Base-by-base conservation (phyloP, 2,113 vertebrate species). In the Xyliphius kryptos region DNA sequence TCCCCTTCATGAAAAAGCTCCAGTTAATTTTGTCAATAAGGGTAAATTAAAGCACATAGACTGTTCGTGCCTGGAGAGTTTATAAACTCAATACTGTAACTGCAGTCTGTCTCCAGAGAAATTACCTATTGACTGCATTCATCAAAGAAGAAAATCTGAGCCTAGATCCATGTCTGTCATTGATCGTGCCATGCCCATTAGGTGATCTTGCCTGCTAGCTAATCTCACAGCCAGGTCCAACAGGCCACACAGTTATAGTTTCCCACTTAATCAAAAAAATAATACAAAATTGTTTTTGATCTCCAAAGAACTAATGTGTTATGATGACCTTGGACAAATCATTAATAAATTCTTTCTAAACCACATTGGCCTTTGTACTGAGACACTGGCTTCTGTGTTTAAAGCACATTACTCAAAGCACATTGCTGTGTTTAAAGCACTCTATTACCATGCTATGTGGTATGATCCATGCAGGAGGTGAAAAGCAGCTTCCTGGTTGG, bases 41-140 rank as follows among this genome's bases (percentile, higher is more conserved):
- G 74, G 79, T 83, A 85, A 87, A 89, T 91, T 87, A 85, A 88
- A 87, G 87, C 80, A 79, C 80, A 82, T 83, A 80, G 82, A 81
- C 83, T 17, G 61, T 80, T 77, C 74, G 74, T 81, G 84, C 86
- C 83, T 82, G 63, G 82, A 87, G 89, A 91, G 85, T 89, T 79
- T 85, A 80, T 88, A 85, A 83, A 80, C 86, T 93, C 89, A 79
- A 89, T 92, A 90, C 85, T 85, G 87, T 89, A 91, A 90, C 86
- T 78, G 78, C 87, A 85, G 81, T 86, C 76, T 79, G 81, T 91
- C 91, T 91, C 89, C 69, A 80, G 91, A 96, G 92, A 95, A 95
- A 97, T 92, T 89, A 95, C 84, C 79, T 92, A 96, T 95, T 83
- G 94, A 96, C 91, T 89, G 87, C 85, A 86, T 87, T 88, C 89